A percentile compares a stretch with the other conserved stretches of the same genome.
Evolutionary conservation across 2,113 vertebrate genomes (phyloP).

Genomic region (Morone saxatilis): DNA sequence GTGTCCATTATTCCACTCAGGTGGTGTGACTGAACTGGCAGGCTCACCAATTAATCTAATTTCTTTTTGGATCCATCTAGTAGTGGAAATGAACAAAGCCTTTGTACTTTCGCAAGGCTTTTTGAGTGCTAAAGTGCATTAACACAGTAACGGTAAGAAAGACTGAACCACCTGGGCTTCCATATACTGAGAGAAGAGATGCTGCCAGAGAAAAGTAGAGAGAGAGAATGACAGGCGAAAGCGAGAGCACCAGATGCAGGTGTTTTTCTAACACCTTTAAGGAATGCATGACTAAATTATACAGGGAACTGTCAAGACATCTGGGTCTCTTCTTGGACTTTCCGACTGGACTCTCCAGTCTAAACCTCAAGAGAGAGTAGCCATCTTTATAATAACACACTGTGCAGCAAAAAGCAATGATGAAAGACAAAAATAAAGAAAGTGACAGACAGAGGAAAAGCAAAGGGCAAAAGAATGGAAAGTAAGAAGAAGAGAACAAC

Average conservation of each 20-base stretch:
- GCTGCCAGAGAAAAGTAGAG: conserved; percentile 28
- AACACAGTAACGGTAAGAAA: conserved; percentile 33
- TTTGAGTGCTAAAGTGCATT: conserved; percentile 65
- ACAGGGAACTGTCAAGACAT: conserved; percentile 57
- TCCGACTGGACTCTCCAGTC: conserved; percentile 37
- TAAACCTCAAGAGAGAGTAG: conserved; percentile 52
- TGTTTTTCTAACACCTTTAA: conserved; percentile 73
- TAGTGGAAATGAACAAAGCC: conserved; percentile 49
- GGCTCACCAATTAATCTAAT: conserved; percentile 58
- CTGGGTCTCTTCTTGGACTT: conserved; percentile 63
- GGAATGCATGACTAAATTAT: conserved; percentile 71
- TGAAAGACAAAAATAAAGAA: conserved; percentile 65
- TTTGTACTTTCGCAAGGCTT: conserved; percentile 46
- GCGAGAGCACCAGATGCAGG: conserved; percentile 58
- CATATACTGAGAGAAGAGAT: conserved; percentile 30
- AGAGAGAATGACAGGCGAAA: conserved; percentile 41
- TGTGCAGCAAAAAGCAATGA: conserved; percentile 45
- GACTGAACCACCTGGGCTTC: conserved; percentile 66
- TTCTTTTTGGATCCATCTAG: conserved; percentile 61
- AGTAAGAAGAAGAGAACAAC: conserved; percentile 28
- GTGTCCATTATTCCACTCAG: conserved; percentile 66
- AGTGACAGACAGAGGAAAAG: conserved; percentile 47
- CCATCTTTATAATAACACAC: conserved; percentile 61
- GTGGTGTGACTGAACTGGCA: conserved; percentile 55
- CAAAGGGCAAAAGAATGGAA: conserved; percentile 30